Conservation (phyloP, 2,797 vertebrate genomes). For the Discoglossus pictus region DNA sequence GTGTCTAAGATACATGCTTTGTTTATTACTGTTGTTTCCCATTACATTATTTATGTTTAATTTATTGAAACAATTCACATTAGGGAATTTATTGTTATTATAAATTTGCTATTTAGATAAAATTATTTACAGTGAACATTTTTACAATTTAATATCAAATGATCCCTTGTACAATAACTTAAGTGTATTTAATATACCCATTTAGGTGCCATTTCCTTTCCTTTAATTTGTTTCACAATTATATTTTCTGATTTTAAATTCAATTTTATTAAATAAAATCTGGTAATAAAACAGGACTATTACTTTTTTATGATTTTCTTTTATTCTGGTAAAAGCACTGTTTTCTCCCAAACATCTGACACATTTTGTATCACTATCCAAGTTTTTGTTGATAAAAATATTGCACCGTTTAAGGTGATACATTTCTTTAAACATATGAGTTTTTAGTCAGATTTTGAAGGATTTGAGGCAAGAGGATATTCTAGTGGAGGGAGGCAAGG, state of each 20-base stretch:
- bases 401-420: too few relatives aligned
- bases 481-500: too few relatives aligned
- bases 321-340: neutral
- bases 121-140: constrained; percentile 11
- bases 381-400: too few relatives aligned
- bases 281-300: constrained; percentile 17
- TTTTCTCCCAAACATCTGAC: too few relatives aligned
- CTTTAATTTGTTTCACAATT: constrained; percentile 13
- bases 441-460: too few relatives aligned
- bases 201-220: constrained; percentile 38
- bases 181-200: constrained; percentile 31
- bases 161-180: constrained; percentile 15
- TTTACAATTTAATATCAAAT: constrained; percentile 4
- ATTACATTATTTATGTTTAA: constrained; percentile 26
- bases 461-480: too few relatives aligned
- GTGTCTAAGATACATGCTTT: neutral
- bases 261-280: constrained; percentile 18
- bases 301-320: neutral
- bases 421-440: too few relatives aligned
- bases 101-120: neutral
- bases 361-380: too few relatives aligned
- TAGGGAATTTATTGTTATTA: constrained; percentile 1
- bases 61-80: constrained; percentile 24
- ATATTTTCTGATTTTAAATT: constrained; percentile 21
- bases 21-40: constrained; percentile 1